Percentiles rank a stretch among this genome's conserved stretches.
Conservation (phyloP, 2,113 vertebrate genomes). For the Arizona elegans region DNA sequence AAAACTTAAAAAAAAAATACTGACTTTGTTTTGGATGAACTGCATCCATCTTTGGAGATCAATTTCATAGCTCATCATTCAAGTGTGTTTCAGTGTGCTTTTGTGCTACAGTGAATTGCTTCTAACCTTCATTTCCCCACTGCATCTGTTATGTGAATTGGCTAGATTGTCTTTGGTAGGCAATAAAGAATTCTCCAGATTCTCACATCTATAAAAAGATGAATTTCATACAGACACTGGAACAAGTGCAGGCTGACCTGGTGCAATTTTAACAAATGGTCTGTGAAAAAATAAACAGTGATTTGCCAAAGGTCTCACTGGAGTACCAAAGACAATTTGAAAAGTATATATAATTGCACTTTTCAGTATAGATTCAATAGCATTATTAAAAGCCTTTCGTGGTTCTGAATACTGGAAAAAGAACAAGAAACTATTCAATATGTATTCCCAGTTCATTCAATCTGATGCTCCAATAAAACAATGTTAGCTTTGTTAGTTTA, state of each 20-base stretch:
- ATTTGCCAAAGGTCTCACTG: not conserved
- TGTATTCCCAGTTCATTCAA: not conserved
- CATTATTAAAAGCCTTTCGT: not conserved
- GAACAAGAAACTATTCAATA: not conserved
- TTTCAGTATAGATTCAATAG: not conserved
- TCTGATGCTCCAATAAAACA: not conserved
- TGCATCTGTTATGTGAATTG: constrained; percentile 20
- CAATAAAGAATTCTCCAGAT: constrained; percentile 20
- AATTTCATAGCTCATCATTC: constrained; percentile 22
- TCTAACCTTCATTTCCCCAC: not conserved
- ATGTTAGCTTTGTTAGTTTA: not conserved
- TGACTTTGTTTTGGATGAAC: constrained; percentile 25
- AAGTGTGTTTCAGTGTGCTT: not conserved
- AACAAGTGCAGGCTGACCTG: constrained; percentile 27
- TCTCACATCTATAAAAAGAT: not conserved
- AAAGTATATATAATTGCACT: not conserved
- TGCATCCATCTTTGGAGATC: constrained; percentile 17
- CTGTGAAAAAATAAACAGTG: not conserved
- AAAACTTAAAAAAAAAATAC: not conserved
- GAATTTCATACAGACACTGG: not conserved
- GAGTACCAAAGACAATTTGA: not conserved
- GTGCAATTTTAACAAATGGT: constrained; percentile 13
- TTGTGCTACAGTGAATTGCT: constrained; percentile 6
- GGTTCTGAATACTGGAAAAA: not conserved
- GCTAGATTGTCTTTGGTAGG: not conserved